These are phyloP conservation scores for Gymnorhina tibicen DNA, from an alignment of 2,113 vertebrate species.

Conservation along the genomic window DNA sequence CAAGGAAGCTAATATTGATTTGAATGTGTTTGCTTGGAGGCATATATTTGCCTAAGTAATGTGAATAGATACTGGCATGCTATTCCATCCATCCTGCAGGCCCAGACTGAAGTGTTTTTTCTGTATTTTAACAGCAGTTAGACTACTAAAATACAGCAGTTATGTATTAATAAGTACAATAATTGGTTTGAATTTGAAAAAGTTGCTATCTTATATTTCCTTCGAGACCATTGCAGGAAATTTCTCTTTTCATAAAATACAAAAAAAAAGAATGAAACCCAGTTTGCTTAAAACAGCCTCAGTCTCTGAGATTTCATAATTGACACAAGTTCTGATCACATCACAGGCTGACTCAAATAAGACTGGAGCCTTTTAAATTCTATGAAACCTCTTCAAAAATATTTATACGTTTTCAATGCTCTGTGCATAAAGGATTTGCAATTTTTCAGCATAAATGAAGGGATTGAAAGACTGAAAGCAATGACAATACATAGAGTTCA, in stretches of 20 bases:
- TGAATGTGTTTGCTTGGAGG: neutral
- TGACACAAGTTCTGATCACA: neutral
- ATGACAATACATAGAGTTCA: neutral
- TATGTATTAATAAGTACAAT: neutral
- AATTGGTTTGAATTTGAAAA: neutral
- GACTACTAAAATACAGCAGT: neutral
- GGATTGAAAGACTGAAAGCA: neutral
- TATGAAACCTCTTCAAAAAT: conserved; percentile 34
- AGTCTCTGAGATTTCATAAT: neutral
- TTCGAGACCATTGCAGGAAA: neutral
- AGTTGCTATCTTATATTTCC: neutral
- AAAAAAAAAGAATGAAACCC: neutral
- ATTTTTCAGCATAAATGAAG: conserved; percentile 12
- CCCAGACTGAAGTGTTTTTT: neutral
- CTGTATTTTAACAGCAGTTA: neutral
- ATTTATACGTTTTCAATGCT: conserved; percentile 1
- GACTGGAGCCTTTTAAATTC: neutral
- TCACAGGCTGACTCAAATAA: neutral
- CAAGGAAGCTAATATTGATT: neutral
- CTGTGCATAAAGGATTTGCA: neutral
- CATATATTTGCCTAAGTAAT: neutral
- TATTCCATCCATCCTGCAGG: neutral
- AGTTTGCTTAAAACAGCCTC: neutral
- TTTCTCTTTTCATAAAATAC: neutral
- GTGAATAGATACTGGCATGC: neutral